Conservation (phyloP, 2,113 vertebrate species). For the Girardinichthys multiradiatus region DNA sequence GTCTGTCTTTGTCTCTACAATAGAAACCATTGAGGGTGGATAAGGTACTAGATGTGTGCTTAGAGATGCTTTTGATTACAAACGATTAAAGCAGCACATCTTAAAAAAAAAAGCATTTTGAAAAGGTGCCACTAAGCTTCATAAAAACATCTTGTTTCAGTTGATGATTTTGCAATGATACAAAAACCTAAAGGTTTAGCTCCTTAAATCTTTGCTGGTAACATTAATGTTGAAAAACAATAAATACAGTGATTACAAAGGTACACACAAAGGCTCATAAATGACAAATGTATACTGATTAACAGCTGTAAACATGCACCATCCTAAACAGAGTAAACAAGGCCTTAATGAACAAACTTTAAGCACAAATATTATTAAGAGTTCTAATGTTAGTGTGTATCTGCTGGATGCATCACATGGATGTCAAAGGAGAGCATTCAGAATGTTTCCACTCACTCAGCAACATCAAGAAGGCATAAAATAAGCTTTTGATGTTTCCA, state of each 20-base stretch:
- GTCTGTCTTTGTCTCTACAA: too few species aligned
- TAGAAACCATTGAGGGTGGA: too few species aligned
- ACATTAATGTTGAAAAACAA: background rate
- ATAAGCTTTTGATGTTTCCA: background rate
- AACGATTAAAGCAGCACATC: too few species aligned
- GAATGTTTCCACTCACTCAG: background rate
- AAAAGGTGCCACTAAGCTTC: too few species aligned
- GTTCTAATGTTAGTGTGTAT: background rate
- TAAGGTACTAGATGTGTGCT: too few species aligned
- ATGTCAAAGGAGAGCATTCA: background rate
- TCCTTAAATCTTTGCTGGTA: background rate
- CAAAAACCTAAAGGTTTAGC: background rate
- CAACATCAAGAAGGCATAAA: background rate
- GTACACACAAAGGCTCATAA: background rate
- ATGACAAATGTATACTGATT: background rate
- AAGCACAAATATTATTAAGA: background rate
- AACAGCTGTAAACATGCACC: background rate
- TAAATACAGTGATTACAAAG: background rate
- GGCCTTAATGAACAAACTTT: background rate
- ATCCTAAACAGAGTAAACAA: background rate
- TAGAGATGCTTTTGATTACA: too few species aligned
- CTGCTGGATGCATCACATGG: background rate
- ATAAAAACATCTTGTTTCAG: background rate
- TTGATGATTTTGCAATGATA: background rate
- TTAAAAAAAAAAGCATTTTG: too few species aligned